Evolutionary conservation across 2,888 invertebrate genomes (phyloP).

Genomic region (Agrotis puta): DNA sequence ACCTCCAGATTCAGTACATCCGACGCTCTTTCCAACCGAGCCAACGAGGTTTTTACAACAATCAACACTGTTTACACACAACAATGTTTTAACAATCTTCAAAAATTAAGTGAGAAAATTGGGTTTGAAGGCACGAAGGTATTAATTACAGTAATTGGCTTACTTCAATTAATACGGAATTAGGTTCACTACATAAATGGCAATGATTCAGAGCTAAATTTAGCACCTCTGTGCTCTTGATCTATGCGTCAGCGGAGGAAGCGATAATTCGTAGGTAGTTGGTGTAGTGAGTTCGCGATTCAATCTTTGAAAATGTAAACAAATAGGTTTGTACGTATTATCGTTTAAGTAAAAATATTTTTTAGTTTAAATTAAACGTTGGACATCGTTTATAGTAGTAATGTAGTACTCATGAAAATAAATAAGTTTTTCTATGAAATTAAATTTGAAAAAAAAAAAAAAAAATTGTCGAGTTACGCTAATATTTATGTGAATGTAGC

Average conservation of each 20-base stretch:
- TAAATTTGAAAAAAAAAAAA: background rate
- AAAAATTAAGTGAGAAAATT: conserved; percentile 16
- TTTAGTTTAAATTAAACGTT: no score
- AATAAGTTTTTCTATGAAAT: background rate
- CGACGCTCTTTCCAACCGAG: no score
- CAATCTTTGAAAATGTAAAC: background rate
- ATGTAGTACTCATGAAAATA: background rate
- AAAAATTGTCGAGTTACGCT: background rate
- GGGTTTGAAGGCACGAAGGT: conserved; percentile 3
- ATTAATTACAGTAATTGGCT: conserved; percentile 28
- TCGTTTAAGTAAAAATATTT: no score
- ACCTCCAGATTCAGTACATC: no score
- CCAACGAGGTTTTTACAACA: no score
- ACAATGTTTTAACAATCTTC: conserved; percentile 15
- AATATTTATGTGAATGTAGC: background rate
- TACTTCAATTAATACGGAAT: conserved; percentile 48
- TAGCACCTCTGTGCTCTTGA: conserved; percentile 63
- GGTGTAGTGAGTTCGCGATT: conserved; percentile 15
- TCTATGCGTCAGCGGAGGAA: conserved; percentile 68
- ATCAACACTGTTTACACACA: no score
- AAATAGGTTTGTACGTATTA: background rate
- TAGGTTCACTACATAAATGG: conserved; percentile 32
- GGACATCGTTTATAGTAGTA: background rate
- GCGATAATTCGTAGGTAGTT: conserved; percentile 59
- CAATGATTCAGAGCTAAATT: conserved; percentile 59